These are phyloP conservation scores for Scytalopus superciliaris DNA, from an alignment of 2,113 vertebrate genomes.

Conservation along the genomic window DNA sequence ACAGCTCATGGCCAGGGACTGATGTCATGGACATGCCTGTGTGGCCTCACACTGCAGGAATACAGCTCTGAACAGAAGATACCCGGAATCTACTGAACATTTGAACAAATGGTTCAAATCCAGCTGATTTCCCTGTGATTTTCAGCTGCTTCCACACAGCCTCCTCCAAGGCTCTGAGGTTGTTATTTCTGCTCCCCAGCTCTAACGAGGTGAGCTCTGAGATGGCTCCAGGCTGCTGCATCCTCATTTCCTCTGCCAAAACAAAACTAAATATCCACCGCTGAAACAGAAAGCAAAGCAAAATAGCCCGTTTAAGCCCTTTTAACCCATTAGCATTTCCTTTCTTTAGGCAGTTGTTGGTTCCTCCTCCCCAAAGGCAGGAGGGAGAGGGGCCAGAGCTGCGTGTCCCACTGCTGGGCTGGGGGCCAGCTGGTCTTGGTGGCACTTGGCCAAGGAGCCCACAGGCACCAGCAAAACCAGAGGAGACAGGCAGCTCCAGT, in stretches of 20 bases:
- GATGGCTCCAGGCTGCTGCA: not conserved
- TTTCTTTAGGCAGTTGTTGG: not conserved
- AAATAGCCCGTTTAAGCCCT: not conserved
- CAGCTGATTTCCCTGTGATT: not conserved
- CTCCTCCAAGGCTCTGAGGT: not conserved
- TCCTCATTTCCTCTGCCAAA: fast-evolving
- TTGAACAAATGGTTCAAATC: not conserved
- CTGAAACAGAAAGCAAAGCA: not conserved
- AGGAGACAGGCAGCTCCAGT: not conserved
- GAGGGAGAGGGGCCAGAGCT: fast-evolving
- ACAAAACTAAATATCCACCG: not conserved
- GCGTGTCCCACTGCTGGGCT: fast-evolving
- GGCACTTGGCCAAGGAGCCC: not conserved
- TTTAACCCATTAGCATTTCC: not conserved
- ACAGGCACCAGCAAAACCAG: not conserved
- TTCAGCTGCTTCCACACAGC: not conserved
- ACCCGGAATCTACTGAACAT: not conserved
- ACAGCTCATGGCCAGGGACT: not conserved
- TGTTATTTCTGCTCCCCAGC: not conserved
- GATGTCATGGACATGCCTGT: not conserved
- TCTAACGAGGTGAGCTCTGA: not conserved
- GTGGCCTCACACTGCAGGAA: not conserved
- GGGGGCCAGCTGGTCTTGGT: not conserved
- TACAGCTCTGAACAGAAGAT: not conserved
- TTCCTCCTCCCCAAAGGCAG: not conserved